A percentile compares a stretch with the other conserved stretches of the same genome.
These are phyloP conservation scores for Liasis olivaceus DNA, from an alignment of 2,797 vertebrate species.

Conservation along the genomic window DNA sequence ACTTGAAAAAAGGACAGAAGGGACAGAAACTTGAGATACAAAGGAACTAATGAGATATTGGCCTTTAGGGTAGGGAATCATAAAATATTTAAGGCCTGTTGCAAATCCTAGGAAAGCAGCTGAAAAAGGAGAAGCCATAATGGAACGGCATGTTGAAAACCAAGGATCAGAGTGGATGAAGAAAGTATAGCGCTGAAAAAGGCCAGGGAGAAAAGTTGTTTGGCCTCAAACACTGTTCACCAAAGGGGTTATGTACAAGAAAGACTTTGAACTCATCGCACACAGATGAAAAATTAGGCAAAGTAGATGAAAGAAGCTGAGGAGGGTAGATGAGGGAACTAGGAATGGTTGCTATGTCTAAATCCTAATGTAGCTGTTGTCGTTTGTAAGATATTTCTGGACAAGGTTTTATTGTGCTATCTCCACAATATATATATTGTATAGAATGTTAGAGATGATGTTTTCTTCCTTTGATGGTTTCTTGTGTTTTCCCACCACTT, in stretches of 20 bases:
- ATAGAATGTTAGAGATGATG: background rate
- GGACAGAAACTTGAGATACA: background rate
- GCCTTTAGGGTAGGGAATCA: background rate
- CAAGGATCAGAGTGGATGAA: background rate
- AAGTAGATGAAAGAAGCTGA: background rate
- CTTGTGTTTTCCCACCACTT: background rate
- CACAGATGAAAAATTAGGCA: background rate
- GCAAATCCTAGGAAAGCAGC: background rate
- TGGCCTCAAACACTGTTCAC: background rate
- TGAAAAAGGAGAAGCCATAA: too few species aligned
- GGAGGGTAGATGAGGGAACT: background rate
- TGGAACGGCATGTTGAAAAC: background rate
- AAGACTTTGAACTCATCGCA: background rate
- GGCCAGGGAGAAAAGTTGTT: too few species aligned
- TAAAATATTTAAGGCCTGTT: background rate
- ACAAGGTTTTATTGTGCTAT: background rate
- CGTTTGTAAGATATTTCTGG: background rate
- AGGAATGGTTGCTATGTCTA: background rate
- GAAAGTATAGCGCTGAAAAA: background rate
- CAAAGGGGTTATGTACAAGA: background rate
- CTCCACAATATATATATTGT: background rate
- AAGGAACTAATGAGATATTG: background rate
- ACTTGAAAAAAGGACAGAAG: background rate
- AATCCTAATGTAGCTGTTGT: background rate
- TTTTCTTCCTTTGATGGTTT: background rate